Percentiles rank a stretch among this genome's conserved stretches.
These are phyloP conservation scores for Cydia amplana DNA, from an alignment of 1,140 invertebrate species.

Conservation along the genomic window DNA sequence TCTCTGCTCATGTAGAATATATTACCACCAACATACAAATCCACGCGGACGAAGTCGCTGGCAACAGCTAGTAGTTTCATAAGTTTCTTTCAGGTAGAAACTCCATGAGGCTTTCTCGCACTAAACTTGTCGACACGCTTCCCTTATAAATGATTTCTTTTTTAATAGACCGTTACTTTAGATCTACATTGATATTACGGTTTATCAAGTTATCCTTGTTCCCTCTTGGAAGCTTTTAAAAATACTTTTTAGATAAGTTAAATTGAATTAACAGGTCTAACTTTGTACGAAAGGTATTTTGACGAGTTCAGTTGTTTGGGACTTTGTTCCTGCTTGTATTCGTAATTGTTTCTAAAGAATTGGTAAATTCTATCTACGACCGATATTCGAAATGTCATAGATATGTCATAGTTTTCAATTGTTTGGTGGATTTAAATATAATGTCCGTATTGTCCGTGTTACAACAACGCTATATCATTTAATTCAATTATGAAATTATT, in stretches of 20 bases:
- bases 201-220: not conserved
- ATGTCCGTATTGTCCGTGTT: no score
- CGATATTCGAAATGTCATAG: no score
- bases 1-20: no score
- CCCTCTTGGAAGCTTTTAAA: not conserved
- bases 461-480: no score
- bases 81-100: not conserved
- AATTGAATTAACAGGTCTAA: constrained; percentile 7
- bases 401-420: no score
- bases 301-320: constrained; percentile 1
- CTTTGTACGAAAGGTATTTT: not conserved
- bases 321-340: not conserved
- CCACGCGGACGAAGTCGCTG: no score
- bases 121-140: not conserved
- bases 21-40: no score
- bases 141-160: not conserved
- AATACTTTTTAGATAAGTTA: constrained; percentile 9
- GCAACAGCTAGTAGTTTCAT: no score
- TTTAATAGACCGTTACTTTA: not conserved
- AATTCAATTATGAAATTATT: no score
- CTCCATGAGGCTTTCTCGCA: not conserved
- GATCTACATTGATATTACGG: not conserved
- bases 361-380: no score
- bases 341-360: not conserved
- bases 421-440: no score